These are phyloP conservation scores for Megaptera novaeangliae DNA, from an alignment of 2,113 vertebrate genomes.

Conservation along the genomic window DNA sequence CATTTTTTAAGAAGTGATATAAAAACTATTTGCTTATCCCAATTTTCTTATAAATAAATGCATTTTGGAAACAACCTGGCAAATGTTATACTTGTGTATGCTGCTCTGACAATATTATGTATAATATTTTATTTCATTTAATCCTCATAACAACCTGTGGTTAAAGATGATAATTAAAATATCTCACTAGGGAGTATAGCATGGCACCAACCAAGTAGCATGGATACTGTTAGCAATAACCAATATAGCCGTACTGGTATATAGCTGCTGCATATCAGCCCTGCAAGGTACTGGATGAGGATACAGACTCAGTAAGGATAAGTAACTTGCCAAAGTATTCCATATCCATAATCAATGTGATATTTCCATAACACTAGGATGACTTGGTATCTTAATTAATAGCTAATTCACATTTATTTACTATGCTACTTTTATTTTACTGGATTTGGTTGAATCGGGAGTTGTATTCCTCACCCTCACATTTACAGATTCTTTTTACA, in stretches of 20 bases:
- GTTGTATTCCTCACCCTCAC: not conserved
- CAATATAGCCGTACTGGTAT: not conserved
- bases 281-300: not conserved
- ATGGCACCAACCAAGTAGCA: not conserved
- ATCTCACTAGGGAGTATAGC: not conserved
- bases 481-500: not conserved
- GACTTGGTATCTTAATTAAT: not conserved
- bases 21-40: not conserved
- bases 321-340: not conserved
- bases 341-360: not conserved
- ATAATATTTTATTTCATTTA: not conserved
- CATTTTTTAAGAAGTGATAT: not conserved
- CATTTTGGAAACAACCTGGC: not conserved
- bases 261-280: no score
- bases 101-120: not conserved
- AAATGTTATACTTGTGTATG: not conserved
- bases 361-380: not conserved
- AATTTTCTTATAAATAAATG: not conserved
- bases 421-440: not conserved
- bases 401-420: not conserved
- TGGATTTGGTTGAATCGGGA: not conserved
- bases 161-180: not conserved
- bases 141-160: not conserved
- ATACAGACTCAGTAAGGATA: not conserved
- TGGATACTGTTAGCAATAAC: not conserved